Percentiles rank a stretch among this genome's conserved stretches.
These are phyloP conservation scores for Drosophila chauvacae DNA, from an alignment of 1,140 invertebrate genomes.

Conservation along the genomic window DNA sequence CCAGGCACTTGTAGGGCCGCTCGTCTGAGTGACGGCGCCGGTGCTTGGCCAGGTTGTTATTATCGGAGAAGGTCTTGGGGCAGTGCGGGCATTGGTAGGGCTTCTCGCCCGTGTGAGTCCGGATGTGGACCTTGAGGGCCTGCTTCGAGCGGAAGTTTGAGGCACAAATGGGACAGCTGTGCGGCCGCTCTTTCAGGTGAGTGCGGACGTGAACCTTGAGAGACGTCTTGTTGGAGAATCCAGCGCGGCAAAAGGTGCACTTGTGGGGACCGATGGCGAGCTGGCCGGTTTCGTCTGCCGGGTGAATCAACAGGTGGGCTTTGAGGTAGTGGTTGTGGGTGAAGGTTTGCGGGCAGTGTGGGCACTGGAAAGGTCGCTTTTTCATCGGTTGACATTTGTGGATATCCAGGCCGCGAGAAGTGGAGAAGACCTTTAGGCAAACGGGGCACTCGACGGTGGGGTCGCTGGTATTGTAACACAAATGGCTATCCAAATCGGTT, in stretches of 20 bases:
- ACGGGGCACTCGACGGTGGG: conserved; percentile 9
- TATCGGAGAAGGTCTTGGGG: conserved; percentile 21
- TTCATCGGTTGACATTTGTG: conserved; percentile 21
- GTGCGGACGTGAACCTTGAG: conserved; percentile 9
- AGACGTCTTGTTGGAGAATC: conserved; percentile 14
- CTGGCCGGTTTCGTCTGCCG: neutral
- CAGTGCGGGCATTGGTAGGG: conserved; percentile 33
- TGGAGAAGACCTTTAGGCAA: conserved; percentile 30
- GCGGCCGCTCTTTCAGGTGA: conserved; percentile 17
- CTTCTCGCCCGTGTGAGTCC: conserved; percentile 32
- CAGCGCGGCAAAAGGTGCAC: conserved; percentile 5
- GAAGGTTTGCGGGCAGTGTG: conserved; percentile 23
- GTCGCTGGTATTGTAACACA: conserved; percentile 1
- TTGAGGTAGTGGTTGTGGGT: conserved; percentile 4
- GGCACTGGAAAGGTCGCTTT: conserved; percentile 11
- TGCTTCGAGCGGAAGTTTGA: conserved; percentile 24
- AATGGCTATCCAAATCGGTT: conserved; percentile 22
- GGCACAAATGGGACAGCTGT: conserved; percentile 6
- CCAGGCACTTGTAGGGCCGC: conserved; percentile 26
- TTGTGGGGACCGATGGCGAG: conserved; percentile 16
- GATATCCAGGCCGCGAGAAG: neutral
- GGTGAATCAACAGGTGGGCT: conserved; percentile 24
- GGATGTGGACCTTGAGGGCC: conserved; percentile 13
- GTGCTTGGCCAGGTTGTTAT: conserved; percentile 33
- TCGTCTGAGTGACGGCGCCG: conserved; percentile 27